phyloP scores from a whole-genome alignment of 2,113 vertebrate species.

The Climacteris rufus region DNA sequence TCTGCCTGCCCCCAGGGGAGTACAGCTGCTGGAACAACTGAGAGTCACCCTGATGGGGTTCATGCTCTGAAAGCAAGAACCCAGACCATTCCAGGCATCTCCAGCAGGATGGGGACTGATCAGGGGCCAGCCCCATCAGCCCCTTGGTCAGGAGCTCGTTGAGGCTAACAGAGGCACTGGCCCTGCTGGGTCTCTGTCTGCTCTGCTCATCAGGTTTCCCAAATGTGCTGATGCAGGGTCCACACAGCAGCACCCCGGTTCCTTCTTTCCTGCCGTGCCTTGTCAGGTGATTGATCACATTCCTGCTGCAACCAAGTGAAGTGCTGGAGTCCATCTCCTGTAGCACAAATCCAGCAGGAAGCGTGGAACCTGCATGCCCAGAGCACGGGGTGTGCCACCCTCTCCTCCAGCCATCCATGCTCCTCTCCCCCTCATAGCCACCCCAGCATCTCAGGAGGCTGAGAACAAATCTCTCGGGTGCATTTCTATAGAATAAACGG shows the following conservation, averaged over 20 bases:
- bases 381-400: not conserved
- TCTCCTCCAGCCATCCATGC: accelerated
- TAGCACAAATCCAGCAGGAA: not conserved
- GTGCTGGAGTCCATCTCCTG: accelerated
- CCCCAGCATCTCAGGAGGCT: not conserved
- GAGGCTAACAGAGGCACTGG: accelerated
- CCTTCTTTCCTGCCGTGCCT: not conserved
- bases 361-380: not conserved
- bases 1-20: not conserved
- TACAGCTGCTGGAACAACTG: not conserved
- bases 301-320: not conserved
- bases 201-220: not conserved
- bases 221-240: not conserved
- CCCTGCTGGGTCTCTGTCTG: not conserved
- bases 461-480: not conserved
- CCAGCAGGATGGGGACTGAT: not conserved
- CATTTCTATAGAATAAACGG: not conserved
- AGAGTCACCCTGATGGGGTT: not conserved
- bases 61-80: not conserved
- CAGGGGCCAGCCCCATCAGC: not conserved
- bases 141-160: not conserved
- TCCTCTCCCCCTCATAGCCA: not conserved
- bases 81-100: not conserved
- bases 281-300: not conserved
- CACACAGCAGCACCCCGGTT: not conserved